Percentiles rank a stretch among this genome's conserved stretches.
These are phyloP conservation scores for Theropithecus gelada DNA, from an alignment of 2,113 vertebrate genomes.

Conservation along the genomic window DNA sequence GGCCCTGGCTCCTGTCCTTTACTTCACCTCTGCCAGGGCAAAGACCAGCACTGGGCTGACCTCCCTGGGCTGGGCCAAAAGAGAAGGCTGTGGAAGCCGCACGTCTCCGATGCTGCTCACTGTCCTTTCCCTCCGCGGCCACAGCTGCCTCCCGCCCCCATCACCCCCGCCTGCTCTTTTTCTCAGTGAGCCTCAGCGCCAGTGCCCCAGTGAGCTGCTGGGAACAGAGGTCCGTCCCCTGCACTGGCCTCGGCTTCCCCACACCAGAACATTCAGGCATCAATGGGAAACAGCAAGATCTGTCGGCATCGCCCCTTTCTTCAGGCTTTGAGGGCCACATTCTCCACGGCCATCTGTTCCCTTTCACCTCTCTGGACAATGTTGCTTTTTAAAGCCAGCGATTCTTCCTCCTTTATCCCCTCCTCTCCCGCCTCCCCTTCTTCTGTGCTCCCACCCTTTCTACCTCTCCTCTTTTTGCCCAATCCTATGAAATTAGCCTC, in stretches of 20 bases:
- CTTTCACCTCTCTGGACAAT: constrained; percentile 91
- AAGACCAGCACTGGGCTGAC: constrained; percentile 82
- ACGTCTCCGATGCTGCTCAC: not conserved
- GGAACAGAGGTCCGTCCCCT: constrained; percentile 84
- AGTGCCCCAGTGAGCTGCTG: constrained; percentile 82
- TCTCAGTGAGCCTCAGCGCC: constrained; percentile 78
- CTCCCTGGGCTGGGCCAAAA: constrained; percentile 64
- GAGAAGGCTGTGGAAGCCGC: constrained; percentile 80
- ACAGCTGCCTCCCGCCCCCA: constrained; percentile 80
- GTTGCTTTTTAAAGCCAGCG: constrained; percentile 88
- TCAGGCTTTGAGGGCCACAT: constrained; percentile 86
- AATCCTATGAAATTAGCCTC: constrained; percentile 38
- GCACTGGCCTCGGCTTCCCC: constrained; percentile 82
- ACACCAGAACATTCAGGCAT: constrained; percentile 84
- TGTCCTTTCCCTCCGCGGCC: constrained; percentile 57
- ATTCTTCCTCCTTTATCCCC: constrained; percentile 81
- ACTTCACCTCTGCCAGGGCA: constrained; percentile 83
- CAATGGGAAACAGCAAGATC: constrained; percentile 89
- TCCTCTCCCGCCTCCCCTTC: constrained; percentile 55
- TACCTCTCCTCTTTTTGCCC: constrained; percentile 14
- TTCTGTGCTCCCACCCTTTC: constrained; percentile 54
- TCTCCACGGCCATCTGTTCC: constrained; percentile 90
- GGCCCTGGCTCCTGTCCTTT: constrained; percentile 78
- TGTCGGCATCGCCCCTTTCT: constrained; percentile 87
- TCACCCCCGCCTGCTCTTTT: constrained; percentile 72